Evolutionary conservation across 2,888 invertebrate genomes (phyloP).

Genomic region (Eupithecia subumbrata): DNA sequence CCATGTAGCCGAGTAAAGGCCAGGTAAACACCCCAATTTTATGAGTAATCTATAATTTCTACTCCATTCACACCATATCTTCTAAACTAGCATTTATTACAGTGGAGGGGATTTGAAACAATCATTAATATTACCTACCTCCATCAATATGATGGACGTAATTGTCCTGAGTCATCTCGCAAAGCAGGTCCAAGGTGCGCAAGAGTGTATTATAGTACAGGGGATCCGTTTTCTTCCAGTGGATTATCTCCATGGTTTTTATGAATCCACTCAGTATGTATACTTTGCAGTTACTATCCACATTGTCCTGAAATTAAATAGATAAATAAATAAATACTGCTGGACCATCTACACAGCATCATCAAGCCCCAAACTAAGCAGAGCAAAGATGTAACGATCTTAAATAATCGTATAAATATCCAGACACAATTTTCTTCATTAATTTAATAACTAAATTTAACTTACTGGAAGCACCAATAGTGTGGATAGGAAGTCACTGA

Average conservation of each 20-base stretch:
- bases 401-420: no score
- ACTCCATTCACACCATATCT: no score
- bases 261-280: conserved; percentile 92
- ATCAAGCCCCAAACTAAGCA: no score
- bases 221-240: conserved; percentile 87
- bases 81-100: no score
- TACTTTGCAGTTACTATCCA: conserved; percentile 91
- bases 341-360: no score
- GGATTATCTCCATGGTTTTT: conserved; percentile 90
- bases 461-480: conserved; percentile 92
- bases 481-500: conserved; percentile 92
- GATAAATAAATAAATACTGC: no score
- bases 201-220: conserved; percentile 88
- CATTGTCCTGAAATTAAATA: conserved; percentile 88
- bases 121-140: conserved; percentile 75
- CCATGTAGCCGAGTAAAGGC: not conserved
- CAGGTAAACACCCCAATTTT: not conserved
- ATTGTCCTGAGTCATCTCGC: conserved; percentile 90
- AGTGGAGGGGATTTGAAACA: not conserved
- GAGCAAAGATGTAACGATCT: no score
- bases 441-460: conserved; percentile 32
- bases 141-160: conserved; percentile 94
- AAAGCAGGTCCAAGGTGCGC: conserved; percentile 90
- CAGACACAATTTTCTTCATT: not conserved
- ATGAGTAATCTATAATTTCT: no score